These are phyloP conservation scores for Montipora efflorescens DNA, from an alignment of 64 coral and sea anemone species.

Conservation along the genomic window DNA sequence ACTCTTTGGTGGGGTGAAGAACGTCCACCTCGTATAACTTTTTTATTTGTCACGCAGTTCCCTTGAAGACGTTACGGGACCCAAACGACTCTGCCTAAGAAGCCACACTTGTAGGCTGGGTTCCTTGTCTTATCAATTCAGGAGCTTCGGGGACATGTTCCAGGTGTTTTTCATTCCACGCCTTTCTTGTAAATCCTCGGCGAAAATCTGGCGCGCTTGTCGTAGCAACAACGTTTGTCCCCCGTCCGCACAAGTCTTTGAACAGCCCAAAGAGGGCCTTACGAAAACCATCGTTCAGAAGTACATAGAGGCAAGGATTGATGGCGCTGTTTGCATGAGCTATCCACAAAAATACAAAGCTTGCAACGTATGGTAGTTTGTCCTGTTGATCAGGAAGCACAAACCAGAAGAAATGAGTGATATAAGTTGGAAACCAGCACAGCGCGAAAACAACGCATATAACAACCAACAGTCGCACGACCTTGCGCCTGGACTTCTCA, in stretches of 20 bases:
- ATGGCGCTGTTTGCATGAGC: slow-evolving; percentile 68
- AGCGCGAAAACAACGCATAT: slow-evolving; percentile 52
- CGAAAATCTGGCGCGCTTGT: neutral
- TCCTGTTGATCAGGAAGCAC: no score
- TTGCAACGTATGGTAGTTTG: no score
- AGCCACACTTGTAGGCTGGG: neutral
- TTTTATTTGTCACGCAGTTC: neutral
- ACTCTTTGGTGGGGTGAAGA: no score
- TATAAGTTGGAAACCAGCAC: slow-evolving; percentile 52
- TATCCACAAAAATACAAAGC: neutral
- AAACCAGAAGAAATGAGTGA: slow-evolving; percentile 5
- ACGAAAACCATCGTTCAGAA: slow-evolving; percentile 34
- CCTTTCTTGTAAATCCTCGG: neutral
- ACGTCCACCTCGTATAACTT: no score
- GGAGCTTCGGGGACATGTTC: neutral
- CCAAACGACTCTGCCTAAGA: no score
- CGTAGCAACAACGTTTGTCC: neutral
- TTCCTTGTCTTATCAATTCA: neutral
- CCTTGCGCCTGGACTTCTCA: slow-evolving; percentile 28
- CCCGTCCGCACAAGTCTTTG: neutral
- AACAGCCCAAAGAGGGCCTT: neutral
- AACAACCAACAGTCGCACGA: slow-evolving; percentile 23
- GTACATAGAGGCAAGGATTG: slow-evolving; percentile 49
- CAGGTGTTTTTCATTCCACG: neutral
- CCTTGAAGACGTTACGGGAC: neutral